These are phyloP conservation scores for Lasioglossum oenotherae DNA, from an alignment of 2,888 invertebrate species.

Conservation along the genomic window DNA sequence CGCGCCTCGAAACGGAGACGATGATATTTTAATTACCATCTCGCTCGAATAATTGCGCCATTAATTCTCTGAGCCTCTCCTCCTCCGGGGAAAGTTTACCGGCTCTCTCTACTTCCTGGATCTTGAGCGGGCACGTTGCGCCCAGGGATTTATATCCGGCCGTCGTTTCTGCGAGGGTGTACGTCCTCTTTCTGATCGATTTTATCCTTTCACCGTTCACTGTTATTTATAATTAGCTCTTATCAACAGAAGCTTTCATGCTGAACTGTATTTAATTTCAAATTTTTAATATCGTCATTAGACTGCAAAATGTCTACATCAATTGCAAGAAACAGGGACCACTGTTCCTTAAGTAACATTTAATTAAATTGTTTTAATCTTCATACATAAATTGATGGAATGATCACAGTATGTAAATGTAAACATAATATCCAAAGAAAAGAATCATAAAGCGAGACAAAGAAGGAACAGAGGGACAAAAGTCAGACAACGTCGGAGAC, in stretches of 20 bases:
- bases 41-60: conserved; percentile 5
- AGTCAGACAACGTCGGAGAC: background rate
- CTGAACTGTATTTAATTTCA: too few species aligned
- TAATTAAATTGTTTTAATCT: too few species aligned
- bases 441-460: background rate
- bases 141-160: background rate
- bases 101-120: background rate
- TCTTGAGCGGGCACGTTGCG: background rate
- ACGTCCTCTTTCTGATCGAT: too few species aligned
- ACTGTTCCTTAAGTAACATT: too few species aligned
- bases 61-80: background rate
- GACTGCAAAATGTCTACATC: too few species aligned
- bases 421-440: background rate
- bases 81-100: background rate
- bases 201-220: too few species aligned
- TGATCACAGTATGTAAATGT: background rate
- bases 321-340: too few species aligned
- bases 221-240: background rate
- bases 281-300: too few species aligned
- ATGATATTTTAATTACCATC: conserved; percentile 20
- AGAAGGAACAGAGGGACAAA: background rate
- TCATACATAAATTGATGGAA: background rate
- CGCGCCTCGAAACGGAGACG: background rate
- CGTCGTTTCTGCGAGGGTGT: background rate
- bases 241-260: accelerated